Evolutionary conservation across 2,797 vertebrate species (phyloP), one percentile per base, ranked within the genome.

Genomic region (Ctenopoma multispine): DNA sequence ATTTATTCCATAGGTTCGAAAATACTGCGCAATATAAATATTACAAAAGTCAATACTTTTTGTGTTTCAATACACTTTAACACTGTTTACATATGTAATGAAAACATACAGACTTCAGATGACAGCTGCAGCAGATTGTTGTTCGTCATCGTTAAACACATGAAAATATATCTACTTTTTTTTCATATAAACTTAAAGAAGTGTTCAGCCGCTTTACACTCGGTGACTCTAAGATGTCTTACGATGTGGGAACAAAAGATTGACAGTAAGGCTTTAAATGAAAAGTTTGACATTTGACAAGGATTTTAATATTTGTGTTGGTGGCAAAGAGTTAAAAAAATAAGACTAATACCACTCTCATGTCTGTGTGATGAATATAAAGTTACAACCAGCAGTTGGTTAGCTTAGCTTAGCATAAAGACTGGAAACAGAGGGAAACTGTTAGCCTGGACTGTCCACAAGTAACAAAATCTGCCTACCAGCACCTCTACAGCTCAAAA

Each of bases 11-110:
- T 76, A 77, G 76, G 53, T 81, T 83, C 55, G 80, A 87, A 85
- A 87, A 87, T 81, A 91, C 77, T 79, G 83, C 29, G 56, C 69
- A 76, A 89, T 92, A 93, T 92, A 94, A 93, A 93, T 93, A 92
- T 92, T 50, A 90, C 64, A 93, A 87, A 91, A 84, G 34, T 24
- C 50, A 90, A 88, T 79, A 73, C 58, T 79, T 75, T 69, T 59
- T 58, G 48, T 59, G 43, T 71, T 72, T 72, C 48, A 6, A 43
- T 72, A 55, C 63, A 73, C 61, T 70, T 60, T 73, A 93, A 92
- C 84, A 92, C 84, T 92, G 91, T 82, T 83, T 69, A 83, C 72
- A 53, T 67, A 3, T 63, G 63, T 47, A 71, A 43, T 61, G 60
- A 48, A 72, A 49, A 71, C 62, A 75, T 58, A 84, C 48, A 71